Percentiles rank a stretch among this genome's conserved stretches.
phyloP scores from a whole-genome alignment of 2,113 vertebrate species.

The Struthidea cinerea region DNA sequence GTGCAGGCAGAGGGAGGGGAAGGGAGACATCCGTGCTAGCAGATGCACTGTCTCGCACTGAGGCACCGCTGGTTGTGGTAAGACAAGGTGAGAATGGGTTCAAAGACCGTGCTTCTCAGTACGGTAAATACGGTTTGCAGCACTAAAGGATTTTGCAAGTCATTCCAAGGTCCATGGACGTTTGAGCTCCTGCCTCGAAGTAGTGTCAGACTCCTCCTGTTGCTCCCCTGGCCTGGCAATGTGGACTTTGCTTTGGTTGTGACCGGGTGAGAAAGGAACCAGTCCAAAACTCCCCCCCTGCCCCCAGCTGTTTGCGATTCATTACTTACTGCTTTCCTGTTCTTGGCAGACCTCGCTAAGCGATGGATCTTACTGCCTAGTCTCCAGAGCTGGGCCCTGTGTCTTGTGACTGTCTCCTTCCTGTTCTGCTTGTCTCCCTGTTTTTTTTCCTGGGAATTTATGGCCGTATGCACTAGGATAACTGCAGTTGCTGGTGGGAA shows the following conservation, averaged over 20 bases:
- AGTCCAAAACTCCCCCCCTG: background rate
- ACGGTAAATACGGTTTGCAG: background rate
- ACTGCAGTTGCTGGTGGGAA: background rate
- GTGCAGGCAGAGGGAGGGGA: background rate
- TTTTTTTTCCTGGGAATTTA: background rate
- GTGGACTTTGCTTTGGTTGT: background rate
- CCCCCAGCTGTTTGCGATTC: background rate
- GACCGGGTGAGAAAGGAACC: background rate
- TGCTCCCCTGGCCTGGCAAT: background rate
- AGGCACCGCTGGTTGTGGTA: background rate
- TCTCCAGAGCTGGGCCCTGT: background rate
- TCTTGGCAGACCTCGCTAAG: background rate
- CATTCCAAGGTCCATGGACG: background rate
- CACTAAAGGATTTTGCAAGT: background rate
- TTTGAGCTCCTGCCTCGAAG: background rate
- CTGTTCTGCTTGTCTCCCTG: background rate
- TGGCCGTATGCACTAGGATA: background rate
- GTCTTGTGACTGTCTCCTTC: background rate
- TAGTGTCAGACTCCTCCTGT: background rate
- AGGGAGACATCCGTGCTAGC: background rate
- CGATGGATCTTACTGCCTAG: background rate
- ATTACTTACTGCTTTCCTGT: background rate
- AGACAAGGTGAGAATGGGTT: background rate
- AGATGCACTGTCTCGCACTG: background rate
- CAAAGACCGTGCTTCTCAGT: background rate